These are phyloP conservation scores for Pogoniulus pusillus DNA, from an alignment of 2,797 vertebrate genomes.

Conservation along the genomic window DNA sequence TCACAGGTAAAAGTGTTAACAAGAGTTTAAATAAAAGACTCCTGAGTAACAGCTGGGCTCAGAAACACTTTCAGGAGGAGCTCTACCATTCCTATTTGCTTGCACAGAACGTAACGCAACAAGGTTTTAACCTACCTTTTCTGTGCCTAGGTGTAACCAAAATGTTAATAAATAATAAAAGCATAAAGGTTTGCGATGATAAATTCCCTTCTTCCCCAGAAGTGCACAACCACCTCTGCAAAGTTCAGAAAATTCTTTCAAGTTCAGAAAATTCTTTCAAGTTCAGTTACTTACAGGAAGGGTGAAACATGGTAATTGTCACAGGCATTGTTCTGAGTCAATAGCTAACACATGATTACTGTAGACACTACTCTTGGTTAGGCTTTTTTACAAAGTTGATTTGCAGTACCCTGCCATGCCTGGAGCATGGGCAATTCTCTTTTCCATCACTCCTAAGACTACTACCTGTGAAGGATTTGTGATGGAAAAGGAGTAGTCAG, in stretches of 20 bases:
- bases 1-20: background rate
- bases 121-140: background rate
- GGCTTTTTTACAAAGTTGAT: background rate
- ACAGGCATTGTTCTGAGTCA: background rate
- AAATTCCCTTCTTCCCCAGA: background rate
- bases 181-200: background rate
- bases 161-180: background rate
- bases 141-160: background rate
- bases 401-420: background rate
- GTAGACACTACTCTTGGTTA: background rate
- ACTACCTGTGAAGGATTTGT: background rate
- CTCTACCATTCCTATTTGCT: background rate
- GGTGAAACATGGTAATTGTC: background rate
- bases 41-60: background rate
- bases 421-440: background rate
- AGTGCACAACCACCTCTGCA: background rate
- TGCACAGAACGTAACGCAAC: background rate
- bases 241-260: background rate
- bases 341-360: background rate
- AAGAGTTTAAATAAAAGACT: background rate
- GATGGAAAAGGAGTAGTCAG: background rate
- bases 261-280: background rate
- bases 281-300: background rate
- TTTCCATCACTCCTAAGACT: background rate
- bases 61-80: background rate